These are phyloP conservation scores for Callionymus lyra DNA, from an alignment of 2,113 vertebrate species.

Conservation along the genomic window DNA sequence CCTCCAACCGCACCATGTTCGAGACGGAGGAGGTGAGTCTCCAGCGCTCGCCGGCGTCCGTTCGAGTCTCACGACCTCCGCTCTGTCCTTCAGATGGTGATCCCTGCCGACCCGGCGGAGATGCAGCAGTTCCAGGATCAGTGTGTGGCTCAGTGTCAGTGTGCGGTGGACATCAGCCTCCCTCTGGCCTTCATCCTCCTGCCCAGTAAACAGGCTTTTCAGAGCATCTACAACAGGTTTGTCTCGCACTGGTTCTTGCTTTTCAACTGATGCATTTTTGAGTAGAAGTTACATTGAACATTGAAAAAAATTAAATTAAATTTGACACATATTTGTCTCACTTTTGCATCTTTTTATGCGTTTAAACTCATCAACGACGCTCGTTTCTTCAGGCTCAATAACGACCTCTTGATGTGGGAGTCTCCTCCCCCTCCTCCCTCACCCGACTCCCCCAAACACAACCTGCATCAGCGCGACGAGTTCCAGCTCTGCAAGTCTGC, in stretches of 20 bases:
- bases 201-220: slow-evolving; percentile 84
- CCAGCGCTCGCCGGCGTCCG: background rate
- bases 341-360: too few relatives aligned
- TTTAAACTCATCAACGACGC: background rate
- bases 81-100: slow-evolving; percentile 73
- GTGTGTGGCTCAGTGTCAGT: slow-evolving; percentile 74
- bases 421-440: slow-evolving; percentile 44
- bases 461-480: slow-evolving; percentile 44
- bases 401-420: slow-evolving; percentile 88
- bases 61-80: background rate
- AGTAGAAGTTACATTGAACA: too few relatives aligned
- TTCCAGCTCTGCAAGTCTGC: slow-evolving; percentile 89
- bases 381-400: slow-evolving; percentile 74
- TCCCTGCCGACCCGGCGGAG: slow-evolving; percentile 82
- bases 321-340: too few relatives aligned
- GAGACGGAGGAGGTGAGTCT: slow-evolving; percentile 80
- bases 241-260: background rate
- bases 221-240: slow-evolving; percentile 87
- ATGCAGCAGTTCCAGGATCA: slow-evolving; percentile 81
- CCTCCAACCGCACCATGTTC: slow-evolving; percentile 88
- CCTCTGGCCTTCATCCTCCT: slow-evolving; percentile 75
- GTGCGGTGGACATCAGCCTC: slow-evolving; percentile 74
- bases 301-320: too few relatives aligned
- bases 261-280: too few relatives aligned
- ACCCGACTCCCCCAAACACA: slow-evolving; percentile 28